A percentile compares a stretch with the other conserved stretches of the same genome.
Evolutionary conservation across 2,797 vertebrate genomes (phyloP).

Genomic region (Myotis myotis): DNA sequence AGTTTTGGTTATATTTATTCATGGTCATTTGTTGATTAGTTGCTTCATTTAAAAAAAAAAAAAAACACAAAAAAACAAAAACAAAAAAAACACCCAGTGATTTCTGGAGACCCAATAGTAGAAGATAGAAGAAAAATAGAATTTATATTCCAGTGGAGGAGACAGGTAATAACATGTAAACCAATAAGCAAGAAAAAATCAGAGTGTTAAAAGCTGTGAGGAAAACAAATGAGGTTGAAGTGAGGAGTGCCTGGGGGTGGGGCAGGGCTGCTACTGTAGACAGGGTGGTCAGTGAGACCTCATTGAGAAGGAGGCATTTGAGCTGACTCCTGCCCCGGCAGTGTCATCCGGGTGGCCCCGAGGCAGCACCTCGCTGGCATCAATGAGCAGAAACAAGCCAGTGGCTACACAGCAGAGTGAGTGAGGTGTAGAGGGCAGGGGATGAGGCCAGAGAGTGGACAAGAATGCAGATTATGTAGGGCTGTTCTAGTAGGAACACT

Average conservation of each 20-base stretch:
- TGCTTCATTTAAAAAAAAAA: neutral
- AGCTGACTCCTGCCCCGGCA: neutral
- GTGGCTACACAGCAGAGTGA: neutral
- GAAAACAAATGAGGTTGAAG: neutral
- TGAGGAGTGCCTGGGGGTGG: neutral
- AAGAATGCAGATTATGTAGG: accelerated
- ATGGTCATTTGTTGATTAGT: neutral
- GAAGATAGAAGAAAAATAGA: neutral
- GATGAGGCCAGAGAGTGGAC: neutral
- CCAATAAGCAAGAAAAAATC: neutral
- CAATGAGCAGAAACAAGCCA: neutral
- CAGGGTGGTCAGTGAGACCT: neutral
- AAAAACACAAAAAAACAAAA: no score
- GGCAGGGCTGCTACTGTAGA: neutral
- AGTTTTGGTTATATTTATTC: neutral
- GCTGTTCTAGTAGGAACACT: neutral
- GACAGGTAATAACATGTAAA: neutral
- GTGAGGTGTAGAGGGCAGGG: neutral
- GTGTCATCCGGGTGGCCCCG: accelerated
- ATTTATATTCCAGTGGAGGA: neutral
- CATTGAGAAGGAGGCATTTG: neutral
- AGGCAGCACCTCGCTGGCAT: neutral
- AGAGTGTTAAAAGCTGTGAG: neutral
- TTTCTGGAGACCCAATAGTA: neutral
- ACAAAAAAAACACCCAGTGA: neutral